phyloP scores from a whole-genome alignment of 2,113 vertebrate species.

The Leptobrachium ailaonicum region DNA sequence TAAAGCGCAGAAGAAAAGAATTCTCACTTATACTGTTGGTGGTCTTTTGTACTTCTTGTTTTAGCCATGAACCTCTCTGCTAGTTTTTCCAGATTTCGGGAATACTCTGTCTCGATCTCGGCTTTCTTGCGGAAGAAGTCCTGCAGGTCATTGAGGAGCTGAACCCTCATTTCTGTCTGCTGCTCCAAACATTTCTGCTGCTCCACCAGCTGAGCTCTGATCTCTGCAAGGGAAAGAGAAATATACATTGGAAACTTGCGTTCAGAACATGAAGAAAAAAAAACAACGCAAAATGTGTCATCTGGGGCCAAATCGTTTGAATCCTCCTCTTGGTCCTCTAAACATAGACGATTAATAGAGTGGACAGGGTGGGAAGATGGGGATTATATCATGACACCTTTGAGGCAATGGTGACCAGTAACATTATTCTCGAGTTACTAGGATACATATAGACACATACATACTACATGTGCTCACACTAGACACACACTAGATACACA shows the following conservation, averaged over 20 bases:
- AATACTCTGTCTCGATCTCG: constrained; percentile 97
- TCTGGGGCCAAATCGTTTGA: too few species aligned
- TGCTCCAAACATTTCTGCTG: constrained; percentile 98
- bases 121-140: constrained; percentile 98
- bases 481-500: too few species aligned
- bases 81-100: constrained; percentile 93
- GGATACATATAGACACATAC: too few species aligned
- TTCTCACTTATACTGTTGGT: constrained; percentile 96
- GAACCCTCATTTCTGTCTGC: constrained; percentile 95
- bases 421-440: too few species aligned
- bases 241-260: background rate
- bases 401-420: too few species aligned
- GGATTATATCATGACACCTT: too few species aligned
- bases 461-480: too few species aligned
- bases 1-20: background rate
- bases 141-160: constrained; percentile 96
- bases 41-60: constrained; percentile 97
- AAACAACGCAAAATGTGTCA: too few species aligned
- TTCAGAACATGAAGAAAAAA: too few species aligned
- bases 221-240: constrained; percentile 73
- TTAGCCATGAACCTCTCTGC: constrained; percentile 99
- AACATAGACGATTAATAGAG: too few species aligned
- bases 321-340: too few species aligned
- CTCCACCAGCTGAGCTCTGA: constrained; percentile 91
- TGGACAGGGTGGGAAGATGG: too few species aligned